These are phyloP conservation scores for Corynorhinus townsendii DNA, from an alignment of 2,113 vertebrate species.

Conservation along the genomic window DNA sequence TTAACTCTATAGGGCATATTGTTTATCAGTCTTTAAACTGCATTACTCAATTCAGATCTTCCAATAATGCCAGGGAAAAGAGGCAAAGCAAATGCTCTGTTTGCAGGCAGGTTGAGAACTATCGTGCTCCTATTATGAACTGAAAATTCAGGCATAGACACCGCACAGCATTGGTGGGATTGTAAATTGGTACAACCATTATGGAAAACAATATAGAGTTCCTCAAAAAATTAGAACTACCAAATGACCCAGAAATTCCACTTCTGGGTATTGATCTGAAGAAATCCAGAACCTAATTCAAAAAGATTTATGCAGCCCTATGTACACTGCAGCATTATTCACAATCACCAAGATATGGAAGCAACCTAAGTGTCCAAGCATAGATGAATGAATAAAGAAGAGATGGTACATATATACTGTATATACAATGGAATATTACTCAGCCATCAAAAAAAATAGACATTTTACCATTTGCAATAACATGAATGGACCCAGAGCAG, in stretches of 20 bases:
- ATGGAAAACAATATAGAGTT: not conserved
- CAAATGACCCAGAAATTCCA: not conserved
- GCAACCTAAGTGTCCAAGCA: not conserved
- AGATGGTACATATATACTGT: not conserved
- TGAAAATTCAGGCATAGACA: not conserved
- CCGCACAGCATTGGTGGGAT: not conserved
- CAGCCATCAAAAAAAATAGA: not conserved
- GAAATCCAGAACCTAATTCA: not conserved
- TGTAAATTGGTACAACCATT: not conserved
- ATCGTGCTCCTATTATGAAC: not conserved
- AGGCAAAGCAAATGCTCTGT: not conserved
- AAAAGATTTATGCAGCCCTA: not conserved
- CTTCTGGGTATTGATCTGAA: not conserved
- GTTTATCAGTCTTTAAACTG: not conserved
- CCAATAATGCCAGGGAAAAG: not conserved
- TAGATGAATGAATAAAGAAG: not conserved
- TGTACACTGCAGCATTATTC: not conserved
- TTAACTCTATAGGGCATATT: not conserved
- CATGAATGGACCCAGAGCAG: not conserved
- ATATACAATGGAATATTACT: not conserved
- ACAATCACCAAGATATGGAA: not conserved
- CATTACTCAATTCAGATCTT: not conserved
- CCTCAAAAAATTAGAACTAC: not conserved
- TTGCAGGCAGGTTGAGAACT: not conserved
- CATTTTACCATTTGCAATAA: not conserved